These are phyloP conservation scores for Sinopyrophorus schimmeli DNA, from an alignment of 2,888 invertebrate species.

Conservation along the genomic window DNA sequence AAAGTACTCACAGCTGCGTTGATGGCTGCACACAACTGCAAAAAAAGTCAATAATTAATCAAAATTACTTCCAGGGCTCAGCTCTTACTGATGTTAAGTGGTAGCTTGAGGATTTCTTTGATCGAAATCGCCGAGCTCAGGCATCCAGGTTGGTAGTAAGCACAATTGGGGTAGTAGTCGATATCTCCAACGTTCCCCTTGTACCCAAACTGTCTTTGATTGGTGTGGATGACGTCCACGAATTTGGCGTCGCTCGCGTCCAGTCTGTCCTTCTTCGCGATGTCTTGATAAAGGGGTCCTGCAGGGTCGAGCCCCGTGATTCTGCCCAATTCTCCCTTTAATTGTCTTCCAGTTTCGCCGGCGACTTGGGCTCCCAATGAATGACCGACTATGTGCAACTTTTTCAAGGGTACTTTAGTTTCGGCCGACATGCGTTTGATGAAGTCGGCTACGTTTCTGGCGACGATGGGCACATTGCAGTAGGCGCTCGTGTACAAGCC, in stretches of 20 bases:
- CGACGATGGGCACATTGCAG: neutral
- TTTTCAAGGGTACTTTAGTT: neutral
- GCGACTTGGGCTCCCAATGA: conserved; percentile 13
- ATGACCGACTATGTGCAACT: conserved; percentile 13
- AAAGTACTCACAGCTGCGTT: neutral
- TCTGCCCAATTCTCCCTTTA: conserved; percentile 5
- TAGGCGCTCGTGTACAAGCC: neutral
- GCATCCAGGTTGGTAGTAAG: conserved; percentile 8
- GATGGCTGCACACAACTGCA: neutral
- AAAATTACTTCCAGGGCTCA: no score
- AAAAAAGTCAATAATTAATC: neutral
- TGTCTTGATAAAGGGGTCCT: conserved; percentile 6
- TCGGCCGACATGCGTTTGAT: neutral
- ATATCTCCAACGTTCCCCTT: conserved; percentile 4
- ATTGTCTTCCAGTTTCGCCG: conserved; percentile 11
- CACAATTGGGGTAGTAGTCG: conserved; percentile 21
- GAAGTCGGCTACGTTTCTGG: neutral
- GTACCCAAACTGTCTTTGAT: conserved; percentile 7
- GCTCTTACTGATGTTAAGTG: no score
- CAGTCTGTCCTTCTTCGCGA: neutral
- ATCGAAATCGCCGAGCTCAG: no score
- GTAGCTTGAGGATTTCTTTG: no score
- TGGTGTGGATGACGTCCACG: conserved; percentile 20
- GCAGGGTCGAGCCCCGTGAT: conserved; percentile 20
- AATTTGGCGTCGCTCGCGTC: conserved; percentile 9